Conservation (phyloP, 2,888 invertebrate genomes). For the Pristionchus japonicus region DNA sequence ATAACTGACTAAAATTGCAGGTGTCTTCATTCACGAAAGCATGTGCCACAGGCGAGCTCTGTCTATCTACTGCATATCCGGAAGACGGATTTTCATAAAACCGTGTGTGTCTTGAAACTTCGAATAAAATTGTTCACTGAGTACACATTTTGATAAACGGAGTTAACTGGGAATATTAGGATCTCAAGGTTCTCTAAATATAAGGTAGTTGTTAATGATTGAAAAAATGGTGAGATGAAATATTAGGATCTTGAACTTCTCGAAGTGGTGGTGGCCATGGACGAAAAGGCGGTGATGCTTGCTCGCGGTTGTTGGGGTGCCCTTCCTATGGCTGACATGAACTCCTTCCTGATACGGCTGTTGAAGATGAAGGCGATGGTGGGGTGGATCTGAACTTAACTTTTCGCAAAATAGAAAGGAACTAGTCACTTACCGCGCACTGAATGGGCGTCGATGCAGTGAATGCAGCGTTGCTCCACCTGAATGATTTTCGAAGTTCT, state of each 20-base stretch:
- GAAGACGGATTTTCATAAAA: slow-evolving; percentile 33
- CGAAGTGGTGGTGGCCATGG: no score
- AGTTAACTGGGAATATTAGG: no score
- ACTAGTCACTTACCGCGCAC: background rate
- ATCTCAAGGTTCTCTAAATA: no score
- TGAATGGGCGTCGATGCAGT: background rate
- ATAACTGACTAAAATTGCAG: background rate
- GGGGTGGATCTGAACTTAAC: background rate
- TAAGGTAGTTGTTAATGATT: no score
- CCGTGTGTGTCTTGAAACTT: no score
- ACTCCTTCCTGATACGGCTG: background rate
- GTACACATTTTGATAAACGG: no score
- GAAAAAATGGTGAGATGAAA: no score
- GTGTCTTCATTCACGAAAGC: slow-evolving; percentile 68
- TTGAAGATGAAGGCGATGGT: background rate
- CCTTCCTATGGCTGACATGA: background rate
- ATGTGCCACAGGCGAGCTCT: slow-evolving; percentile 60
- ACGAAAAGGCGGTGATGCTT: no score
- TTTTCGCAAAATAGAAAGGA: no score
- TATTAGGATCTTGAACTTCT: no score
- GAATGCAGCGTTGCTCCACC: background rate
- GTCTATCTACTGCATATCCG: slow-evolving; percentile 39
- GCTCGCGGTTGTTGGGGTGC: background rate
- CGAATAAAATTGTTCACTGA: no score
- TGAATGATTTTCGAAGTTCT: no score